Percentiles rank a stretch among this genome's conserved stretches.
phyloP scores from a whole-genome alignment of 2,113 vertebrate genomes.

The Elephantulus edwardii region DNA sequence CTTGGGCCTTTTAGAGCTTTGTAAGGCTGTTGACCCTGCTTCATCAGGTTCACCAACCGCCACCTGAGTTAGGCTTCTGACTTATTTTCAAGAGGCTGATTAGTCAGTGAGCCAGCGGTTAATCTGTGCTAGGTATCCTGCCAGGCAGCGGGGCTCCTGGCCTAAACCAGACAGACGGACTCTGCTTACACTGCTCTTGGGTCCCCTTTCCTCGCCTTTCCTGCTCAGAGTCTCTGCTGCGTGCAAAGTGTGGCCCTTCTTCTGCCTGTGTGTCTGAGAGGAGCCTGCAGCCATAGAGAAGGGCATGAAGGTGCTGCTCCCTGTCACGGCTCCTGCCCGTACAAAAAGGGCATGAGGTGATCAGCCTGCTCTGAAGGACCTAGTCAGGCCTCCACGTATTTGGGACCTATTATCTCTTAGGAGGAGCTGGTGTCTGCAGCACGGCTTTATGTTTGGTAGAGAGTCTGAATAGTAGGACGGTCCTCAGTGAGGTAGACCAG shows the following conservation, averaged over 20 bases:
- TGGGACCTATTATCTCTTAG: no score
- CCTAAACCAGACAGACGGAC: not conserved
- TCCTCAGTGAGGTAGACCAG: no score
- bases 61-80: not conserved
- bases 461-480: no score
- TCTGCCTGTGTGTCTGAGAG: not conserved
- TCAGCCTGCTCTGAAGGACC: not conserved
- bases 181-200: not conserved
- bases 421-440: no score
- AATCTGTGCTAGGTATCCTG: not conserved
- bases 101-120: not conserved
- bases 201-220: not conserved
- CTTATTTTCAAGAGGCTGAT: not conserved
- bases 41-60: not conserved
- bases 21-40: not conserved
- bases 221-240: not conserved
- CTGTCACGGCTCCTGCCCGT: not conserved
- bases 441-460: no score
- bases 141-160: not conserved
- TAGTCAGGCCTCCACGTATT: not conserved
- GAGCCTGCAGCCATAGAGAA: not conserved
- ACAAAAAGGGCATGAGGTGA: not conserved
- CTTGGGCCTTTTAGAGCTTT: not conserved
- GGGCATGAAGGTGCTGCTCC: not conserved
- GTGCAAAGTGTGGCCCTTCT: not conserved